A percentile compares a stretch with the other conserved stretches of the same genome.
These are phyloP conservation scores for Procambarus virginalis DNA, from an alignment of 1,140 invertebrate species.

Conservation along the genomic window DNA sequence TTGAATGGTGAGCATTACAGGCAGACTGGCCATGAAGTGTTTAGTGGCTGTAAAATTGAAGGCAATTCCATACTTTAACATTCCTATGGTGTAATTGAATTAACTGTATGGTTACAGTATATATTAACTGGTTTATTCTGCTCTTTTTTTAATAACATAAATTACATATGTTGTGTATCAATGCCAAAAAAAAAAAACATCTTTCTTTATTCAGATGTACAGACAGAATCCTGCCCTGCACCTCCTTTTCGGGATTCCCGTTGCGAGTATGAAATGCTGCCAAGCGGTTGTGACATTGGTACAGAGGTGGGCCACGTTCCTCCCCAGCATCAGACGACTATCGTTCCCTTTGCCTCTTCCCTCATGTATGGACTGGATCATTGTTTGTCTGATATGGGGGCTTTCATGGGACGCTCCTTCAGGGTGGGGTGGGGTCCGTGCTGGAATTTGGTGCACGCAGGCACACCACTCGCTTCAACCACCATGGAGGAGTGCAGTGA, in stretches of 20 bases:
- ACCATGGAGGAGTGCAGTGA: not conserved
- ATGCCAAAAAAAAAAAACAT: too few relatives aligned
- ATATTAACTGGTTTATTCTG: too few relatives aligned
- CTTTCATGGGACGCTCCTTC: constrained; percentile 81
- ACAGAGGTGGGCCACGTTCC: constrained; percentile 36
- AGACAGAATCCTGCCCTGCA: not conserved
- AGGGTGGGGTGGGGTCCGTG: constrained; percentile 84
- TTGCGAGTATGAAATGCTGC: constrained; percentile 55
- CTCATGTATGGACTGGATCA: constrained; percentile 73
- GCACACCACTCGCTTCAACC: constrained; percentile 18
- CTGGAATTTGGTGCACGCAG: constrained; percentile 77
- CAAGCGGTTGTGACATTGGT: constrained; percentile 40
- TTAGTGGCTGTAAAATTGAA: too few relatives aligned
- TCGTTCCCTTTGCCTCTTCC: constrained; percentile 45
- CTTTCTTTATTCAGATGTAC: not conserved
- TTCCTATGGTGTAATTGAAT: too few relatives aligned
- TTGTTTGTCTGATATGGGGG: constrained; percentile 80
- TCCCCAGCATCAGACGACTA: constrained; percentile 39
- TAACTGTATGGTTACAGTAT: too few relatives aligned
- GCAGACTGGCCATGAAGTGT: too few relatives aligned
- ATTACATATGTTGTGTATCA: too few relatives aligned
- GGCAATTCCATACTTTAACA: too few relatives aligned
- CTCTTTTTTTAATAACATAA: too few relatives aligned
- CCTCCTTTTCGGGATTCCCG: constrained; percentile 43
- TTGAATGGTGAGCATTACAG: too few relatives aligned